phyloP scores from a whole-genome alignment of 2,113 vertebrate genomes.

The Hepsetus odoe region DNA sequence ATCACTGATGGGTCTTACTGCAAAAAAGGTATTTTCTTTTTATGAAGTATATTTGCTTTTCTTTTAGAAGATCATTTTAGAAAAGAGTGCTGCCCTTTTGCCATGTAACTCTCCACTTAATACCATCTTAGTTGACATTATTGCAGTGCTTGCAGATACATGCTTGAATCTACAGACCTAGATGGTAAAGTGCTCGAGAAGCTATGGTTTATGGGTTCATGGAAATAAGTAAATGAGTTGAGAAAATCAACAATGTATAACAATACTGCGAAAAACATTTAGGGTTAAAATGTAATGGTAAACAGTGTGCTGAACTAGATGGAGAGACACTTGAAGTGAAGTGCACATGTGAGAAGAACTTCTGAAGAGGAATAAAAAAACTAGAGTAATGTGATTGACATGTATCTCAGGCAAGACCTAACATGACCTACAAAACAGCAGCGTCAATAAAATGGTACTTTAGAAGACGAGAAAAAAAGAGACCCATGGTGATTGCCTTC shows the following conservation, averaged over 20 bases:
- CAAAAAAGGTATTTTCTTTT: neutral
- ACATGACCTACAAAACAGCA: neutral
- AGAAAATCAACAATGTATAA: neutral
- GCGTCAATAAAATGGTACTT: conserved; percentile 12
- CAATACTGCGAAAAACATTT: neutral
- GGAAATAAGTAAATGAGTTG: no score
- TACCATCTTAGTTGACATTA: conserved; percentile 26
- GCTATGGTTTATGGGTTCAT: neutral
- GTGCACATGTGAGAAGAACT: neutral
- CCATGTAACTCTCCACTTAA: neutral
- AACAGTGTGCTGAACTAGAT: neutral
- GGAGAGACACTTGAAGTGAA: neutral
- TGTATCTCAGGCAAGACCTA: neutral
- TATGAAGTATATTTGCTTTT: neutral
- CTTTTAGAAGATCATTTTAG: neutral
- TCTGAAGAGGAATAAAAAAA: neutral
- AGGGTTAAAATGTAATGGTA: neutral
- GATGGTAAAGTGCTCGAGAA: neutral
- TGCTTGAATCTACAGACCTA: conserved; percentile 9
- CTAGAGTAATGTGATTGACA: neutral
- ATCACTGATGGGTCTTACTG: neutral
- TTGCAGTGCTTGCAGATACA: conserved; percentile 8
- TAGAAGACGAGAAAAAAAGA: conserved; percentile 3
- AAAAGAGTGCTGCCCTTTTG: neutral
- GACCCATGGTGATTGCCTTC: neutral